Percentiles rank a stretch among this genome's conserved stretches.
phyloP scores from a whole-genome alignment of 2,113 vertebrate genomes.

The Eulacestoma nigropectus region DNA sequence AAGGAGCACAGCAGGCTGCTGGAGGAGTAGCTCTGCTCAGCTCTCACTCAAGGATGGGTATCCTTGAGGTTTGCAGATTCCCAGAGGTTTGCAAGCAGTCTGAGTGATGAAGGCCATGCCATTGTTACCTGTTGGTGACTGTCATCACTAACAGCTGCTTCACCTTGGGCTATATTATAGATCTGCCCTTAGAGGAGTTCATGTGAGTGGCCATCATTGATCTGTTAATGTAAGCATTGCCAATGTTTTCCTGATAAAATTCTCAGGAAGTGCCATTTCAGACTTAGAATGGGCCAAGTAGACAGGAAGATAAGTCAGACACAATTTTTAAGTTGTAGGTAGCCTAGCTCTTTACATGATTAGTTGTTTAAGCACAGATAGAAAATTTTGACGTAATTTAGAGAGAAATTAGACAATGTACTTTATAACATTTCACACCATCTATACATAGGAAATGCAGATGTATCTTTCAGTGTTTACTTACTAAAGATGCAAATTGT shows the following conservation, averaged over 20 bases:
- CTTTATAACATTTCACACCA: background rate
- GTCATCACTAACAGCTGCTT: background rate
- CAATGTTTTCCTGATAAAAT: background rate
- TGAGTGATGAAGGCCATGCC: background rate
- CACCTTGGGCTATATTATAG: background rate
- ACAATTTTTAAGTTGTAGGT: background rate
- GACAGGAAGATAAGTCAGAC: background rate
- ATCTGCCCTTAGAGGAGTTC: background rate
- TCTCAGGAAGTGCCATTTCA: background rate
- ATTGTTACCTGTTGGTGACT: background rate
- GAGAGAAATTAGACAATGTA: background rate
- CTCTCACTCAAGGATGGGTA: accelerated
- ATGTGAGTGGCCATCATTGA: background rate
- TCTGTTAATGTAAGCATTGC: background rate
- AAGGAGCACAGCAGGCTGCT: background rate
- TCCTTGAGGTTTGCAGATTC: background rate
- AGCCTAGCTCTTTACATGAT: background rate
- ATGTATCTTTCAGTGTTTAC: background rate
- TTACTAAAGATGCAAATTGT: slow-evolving; percentile 4
- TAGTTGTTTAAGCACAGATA: background rate
- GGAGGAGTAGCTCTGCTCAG: background rate
- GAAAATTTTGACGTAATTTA: background rate
- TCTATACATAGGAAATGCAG: background rate
- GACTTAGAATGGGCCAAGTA: background rate
- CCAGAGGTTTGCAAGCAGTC: background rate